A percentile compares a stretch with the other conserved stretches of the same genome.
Evolutionary conservation across 2,888 invertebrate genomes (phyloP).

Genomic region (Pristionchus exspectatus): DNA sequence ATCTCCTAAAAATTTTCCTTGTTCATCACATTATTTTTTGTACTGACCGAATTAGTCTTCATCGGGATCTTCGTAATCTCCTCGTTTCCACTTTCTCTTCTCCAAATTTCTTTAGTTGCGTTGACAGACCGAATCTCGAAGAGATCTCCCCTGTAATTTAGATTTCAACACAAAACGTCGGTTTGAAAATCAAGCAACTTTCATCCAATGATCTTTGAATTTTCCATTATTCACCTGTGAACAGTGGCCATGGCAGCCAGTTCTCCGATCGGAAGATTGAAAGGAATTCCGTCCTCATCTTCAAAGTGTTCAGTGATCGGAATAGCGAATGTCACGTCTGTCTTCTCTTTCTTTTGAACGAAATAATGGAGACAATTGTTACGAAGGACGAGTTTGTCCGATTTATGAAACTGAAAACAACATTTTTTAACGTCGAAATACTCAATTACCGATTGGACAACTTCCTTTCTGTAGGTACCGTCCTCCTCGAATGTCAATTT

Average conservation of each 20-base stretch:
- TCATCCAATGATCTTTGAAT: no score
- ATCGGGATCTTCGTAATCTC: background rate
- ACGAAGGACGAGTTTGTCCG: constrained; percentile 5
- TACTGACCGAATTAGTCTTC: background rate
- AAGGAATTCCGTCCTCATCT: background rate
- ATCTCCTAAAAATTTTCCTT: background rate
- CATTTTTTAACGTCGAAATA: background rate
- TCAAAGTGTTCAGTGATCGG: constrained; percentile 11
- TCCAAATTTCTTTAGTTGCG: background rate
- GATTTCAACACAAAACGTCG: no score
- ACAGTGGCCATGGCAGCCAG: background rate
- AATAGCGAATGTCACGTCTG: background rate
- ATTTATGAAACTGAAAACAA: background rate
- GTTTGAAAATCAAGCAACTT: no score
- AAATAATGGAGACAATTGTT: constrained; percentile 23
- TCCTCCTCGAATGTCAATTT: background rate
- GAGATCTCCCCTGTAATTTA: background rate
- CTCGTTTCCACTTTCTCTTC: background rate
- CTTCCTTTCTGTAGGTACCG: background rate
- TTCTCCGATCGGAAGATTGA: background rate
- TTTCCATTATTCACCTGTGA: background rate
- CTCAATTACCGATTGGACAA: background rate
- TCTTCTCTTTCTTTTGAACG: constrained; percentile 1
- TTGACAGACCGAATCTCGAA: background rate
- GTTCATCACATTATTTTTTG: background rate